Base-by-base conservation (phyloP, 2,797 vertebrate genomes). In the Carduelis carduelis region DNA sequence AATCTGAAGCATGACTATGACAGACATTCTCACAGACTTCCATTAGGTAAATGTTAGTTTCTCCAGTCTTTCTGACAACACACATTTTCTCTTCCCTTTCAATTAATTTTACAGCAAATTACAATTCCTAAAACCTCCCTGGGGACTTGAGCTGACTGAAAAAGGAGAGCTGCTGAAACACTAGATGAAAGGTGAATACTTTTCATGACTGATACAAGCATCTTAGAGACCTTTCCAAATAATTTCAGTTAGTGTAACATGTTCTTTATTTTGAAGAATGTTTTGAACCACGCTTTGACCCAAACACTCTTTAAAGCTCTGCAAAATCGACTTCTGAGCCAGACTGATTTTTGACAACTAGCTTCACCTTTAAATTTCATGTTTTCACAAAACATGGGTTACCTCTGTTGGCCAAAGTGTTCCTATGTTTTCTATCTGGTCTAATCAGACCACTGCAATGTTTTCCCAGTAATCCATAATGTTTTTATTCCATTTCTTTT, bases 51-150 rank as follows among this genome's bases (percentile, higher is more conserved):
- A 91, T 81, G 28, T 77, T 88, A n/a, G 52, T 23, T 47, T 49
- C 32, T 89, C 52, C 60, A 28, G 41, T 69, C 34, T 53, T 90
- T 93, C 65, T 82, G 23, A 59, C 70, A 56, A 26, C 52, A 75
- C 89, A 52, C 23, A 41, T 79, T 86, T 89, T 85, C 20, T 81
- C 46, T 91, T 80, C n/a, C 56, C 20, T 91, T 95, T 81, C 93
- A 95, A 93, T 93, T 95, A 96, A 91, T 96, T 96, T 90, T 81
- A 75, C 80, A 82, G 35, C 37, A 83, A 34, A 91, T 46, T 83
- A 63, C 37, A 81, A 72, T 71, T 35, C 39, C 53, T 83, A 78
- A 90, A 80, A 78, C 22, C 44, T 79, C 83, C 59, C 81, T 44
- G 35, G 34, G 52, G 79, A 87, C 39, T 80, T 68, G 30, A 84